Evolutionary conservation across 1,140 invertebrate species (phyloP), one percentile per base, ranked within the genome.

Genomic region (Drosophila micromelanica): DNA sequence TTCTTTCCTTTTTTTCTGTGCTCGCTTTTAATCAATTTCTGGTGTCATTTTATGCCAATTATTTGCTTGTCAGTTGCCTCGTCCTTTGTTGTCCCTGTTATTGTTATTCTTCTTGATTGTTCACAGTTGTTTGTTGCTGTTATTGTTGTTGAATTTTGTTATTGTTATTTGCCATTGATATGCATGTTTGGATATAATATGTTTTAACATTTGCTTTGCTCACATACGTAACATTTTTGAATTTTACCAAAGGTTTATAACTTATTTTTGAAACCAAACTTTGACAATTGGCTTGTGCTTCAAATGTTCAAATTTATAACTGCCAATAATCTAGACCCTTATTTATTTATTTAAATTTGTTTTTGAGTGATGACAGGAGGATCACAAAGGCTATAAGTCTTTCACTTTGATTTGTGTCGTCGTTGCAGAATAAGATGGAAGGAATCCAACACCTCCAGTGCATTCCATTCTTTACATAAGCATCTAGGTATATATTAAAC

Each of bases 41-140:
- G 69, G 69, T 85, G 69, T 80, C 80, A 85, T 85, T 85, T 85
- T 67, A 85, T 85, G 69, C 81, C 80, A 85, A 85, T 85, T 85
- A 85, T 84, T 64, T 67, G 54, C 48, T 64, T 85, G 69, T 51
- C 73, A 59, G 52, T 43, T 56, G 40, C 20, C 27, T 42, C 40
- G 42, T 42, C 42, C 55, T 57, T 57, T 57, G 55, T 57, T 59
- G 42, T 67, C 23, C 40, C 48, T 30, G 13, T 52, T 40, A 30
- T 37, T 60, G 54, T 49, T 59, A 20, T 13, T 46, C 38, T 69
- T 54, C 17, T 11, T 45, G 37, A 35, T 9, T 52, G 23, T 49
- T 20, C 43, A 17, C 30, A 27, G 5, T n/a, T 42, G n/a, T n/a
- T 17, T 48, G 13, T 20, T 3, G 2, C 40, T 57, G 20, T 49